Evolutionary conservation across 2,797 vertebrate genomes (phyloP).

Genomic region (Naso thynnoides): DNA sequence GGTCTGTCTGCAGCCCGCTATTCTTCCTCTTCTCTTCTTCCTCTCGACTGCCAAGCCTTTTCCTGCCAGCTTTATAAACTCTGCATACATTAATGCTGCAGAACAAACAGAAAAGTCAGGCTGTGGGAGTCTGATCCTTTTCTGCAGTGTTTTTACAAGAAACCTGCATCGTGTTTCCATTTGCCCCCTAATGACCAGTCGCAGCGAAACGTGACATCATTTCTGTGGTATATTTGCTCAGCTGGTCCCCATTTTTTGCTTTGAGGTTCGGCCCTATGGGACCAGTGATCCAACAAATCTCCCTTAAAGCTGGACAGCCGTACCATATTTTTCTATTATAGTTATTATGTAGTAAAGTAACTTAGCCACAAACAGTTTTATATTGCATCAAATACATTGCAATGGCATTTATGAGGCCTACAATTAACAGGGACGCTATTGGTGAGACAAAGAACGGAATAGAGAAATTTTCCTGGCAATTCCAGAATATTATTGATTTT

Average conservation of each 20-base stretch:
- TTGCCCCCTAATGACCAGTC: conserved; percentile 32
- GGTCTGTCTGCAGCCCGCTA: conserved; percentile 41
- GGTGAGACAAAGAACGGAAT: background rate
- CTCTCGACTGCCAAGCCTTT: background rate
- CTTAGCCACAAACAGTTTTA: conserved; percentile 1
- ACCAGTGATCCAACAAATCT: background rate
- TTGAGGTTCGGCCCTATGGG: conserved; percentile 20
- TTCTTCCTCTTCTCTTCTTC: conserved; percentile 39
- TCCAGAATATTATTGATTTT: background rate
- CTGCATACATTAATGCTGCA: conserved; percentile 10
- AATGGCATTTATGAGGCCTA: background rate
- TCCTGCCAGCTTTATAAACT: conserved; percentile 49
- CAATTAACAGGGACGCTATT: background rate
- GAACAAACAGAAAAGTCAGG: conserved; percentile 35
- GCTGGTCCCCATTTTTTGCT: conserved; percentile 61
- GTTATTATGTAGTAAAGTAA: conserved; percentile 18
- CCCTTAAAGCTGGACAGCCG: background rate
- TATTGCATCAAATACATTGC: background rate
- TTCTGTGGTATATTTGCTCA: conserved; percentile 73
- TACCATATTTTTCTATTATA: background rate
- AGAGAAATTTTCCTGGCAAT: background rate
- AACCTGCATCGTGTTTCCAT: conserved; percentile 49
- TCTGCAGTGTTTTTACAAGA: conserved; percentile 36
- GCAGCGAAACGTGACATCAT: conserved; percentile 66
- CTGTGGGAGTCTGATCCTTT: conserved; percentile 20